phyloP scores from a whole-genome alignment of 2,888 invertebrate species.

The Heliconius ethilla region DNA sequence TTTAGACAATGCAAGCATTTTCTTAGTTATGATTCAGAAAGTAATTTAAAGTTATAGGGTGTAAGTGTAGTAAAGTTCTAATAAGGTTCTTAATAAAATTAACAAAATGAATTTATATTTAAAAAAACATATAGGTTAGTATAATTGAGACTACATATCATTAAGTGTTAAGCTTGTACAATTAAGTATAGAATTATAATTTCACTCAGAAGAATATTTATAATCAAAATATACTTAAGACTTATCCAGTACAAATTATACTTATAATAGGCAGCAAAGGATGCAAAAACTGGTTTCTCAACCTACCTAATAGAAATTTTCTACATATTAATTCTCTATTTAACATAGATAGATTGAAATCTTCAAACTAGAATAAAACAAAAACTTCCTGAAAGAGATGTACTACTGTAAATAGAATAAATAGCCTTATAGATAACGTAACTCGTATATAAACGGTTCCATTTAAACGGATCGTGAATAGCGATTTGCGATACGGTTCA shows the following conservation, averaged over 20 bases:
- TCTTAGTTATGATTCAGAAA: background rate
- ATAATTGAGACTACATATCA: no score
- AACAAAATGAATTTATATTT: no score
- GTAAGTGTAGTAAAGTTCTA: background rate
- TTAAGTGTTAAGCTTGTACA: no score
- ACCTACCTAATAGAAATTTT: background rate
- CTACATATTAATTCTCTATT: background rate
- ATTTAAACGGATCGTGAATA: conserved; percentile 60
- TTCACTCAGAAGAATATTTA: background rate
- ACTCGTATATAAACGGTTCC: conserved; percentile 46
- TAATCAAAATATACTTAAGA: background rate
- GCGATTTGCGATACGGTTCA: conserved; percentile 56
- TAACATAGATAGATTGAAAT: background rate
- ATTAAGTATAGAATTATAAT: no score
- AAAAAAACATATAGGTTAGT: no score
- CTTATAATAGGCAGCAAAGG: background rate
- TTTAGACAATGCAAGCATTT: background rate
- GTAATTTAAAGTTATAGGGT: background rate
- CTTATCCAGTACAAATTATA: background rate
- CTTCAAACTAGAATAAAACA: background rate
- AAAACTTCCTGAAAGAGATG: background rate
- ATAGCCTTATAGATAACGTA: conserved; percentile 52
- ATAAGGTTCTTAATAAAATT: background rate
- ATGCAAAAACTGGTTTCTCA: background rate
- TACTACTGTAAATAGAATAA: conserved; percentile 11